Conservation (phyloP, 2,797 vertebrate species). For the Delichon dasypus region DNA sequence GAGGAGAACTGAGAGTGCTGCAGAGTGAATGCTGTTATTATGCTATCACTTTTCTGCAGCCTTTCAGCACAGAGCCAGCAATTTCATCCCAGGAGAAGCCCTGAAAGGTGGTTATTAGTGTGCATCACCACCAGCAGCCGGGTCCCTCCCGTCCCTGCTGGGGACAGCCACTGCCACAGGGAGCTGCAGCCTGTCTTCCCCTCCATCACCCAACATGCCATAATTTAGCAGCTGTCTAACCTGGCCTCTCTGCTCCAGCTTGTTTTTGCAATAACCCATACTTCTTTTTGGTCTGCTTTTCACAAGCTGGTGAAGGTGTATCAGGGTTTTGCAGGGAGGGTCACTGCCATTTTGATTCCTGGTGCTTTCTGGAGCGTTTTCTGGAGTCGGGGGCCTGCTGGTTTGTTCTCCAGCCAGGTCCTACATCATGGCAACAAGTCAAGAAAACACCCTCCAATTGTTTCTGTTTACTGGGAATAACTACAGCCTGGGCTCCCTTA, state of each 20-base stretch:
- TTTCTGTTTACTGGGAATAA: neutral
- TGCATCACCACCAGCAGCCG: neutral
- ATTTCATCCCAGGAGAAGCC: conserved; percentile 61
- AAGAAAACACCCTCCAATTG: neutral
- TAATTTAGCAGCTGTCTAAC: neutral
- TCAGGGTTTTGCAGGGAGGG: neutral
- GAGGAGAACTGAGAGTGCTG: conserved; percentile 55
- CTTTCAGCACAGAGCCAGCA: conserved; percentile 60
- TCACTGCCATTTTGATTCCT: neutral
- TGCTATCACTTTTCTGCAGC: conserved; percentile 68
- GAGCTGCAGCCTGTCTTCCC: neutral
- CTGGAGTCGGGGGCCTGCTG: accelerated
- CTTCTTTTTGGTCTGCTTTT: neutral
- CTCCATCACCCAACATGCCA: neutral
- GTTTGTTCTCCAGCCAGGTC: neutral
- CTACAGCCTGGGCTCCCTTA: neutral
- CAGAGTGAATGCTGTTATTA: conserved; percentile 69
- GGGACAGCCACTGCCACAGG: neutral
- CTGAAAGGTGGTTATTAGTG: conserved; percentile 52
- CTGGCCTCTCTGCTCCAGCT: neutral
- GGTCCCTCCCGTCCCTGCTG: neutral
- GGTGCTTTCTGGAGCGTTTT: neutral
- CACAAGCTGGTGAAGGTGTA: neutral
- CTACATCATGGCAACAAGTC: neutral
- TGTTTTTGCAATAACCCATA: neutral